Base-by-base conservation (phyloP, 2,888 invertebrate species). In the Abrostola tripartita region DNA sequence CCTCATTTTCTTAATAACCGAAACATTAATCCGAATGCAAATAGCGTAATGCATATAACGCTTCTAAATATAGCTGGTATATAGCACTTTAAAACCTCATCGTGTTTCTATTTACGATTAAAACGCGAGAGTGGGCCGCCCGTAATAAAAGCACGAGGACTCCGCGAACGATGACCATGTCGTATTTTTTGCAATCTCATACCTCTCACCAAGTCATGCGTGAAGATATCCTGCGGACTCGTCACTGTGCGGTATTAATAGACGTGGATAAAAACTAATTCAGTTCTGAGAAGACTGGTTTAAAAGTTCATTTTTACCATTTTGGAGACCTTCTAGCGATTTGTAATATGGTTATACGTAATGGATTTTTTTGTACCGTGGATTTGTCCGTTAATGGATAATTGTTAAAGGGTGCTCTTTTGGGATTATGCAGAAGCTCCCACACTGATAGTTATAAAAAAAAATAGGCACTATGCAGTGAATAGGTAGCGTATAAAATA, bases 161-260 rank as follows among this genome's bases (percentile, higher is more conserved):
- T 5, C 51, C 11, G 49, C 61, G 65, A 61, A 52, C 63, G 76
- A 77, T 71, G 74, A 62, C 63, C 65, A 71, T n/a, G 68, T 12
- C 47, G 50, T 71, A 68, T 77, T 77, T 74, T 71, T 78, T 76
- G 75, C 66, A 37, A 12, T 12, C 60, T 76, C 78, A 76, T 74
- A 54, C 60, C 75, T 61, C 59, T 56, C 47, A 59, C 37, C 64
- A 60, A 77, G 68, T 65, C 75, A 71, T 56, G 65, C 69, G 69
- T 77, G 72, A 49, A 63, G 40, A 52, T 70, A 76, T 76, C 74
- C 76, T 64, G 63, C 52, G 49, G 50, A 41, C 61, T 6, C 68
- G 52, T 47, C 56, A 71, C 44, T 52, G n/a, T 49, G 9, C 38
- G 6, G 61, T 76, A 71, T 65, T 68, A 71, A 77, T 74, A 76